These are phyloP conservation scores for Meteorus cinctellus DNA, from an alignment of 2,888 invertebrate species.

Conservation along the genomic window DNA sequence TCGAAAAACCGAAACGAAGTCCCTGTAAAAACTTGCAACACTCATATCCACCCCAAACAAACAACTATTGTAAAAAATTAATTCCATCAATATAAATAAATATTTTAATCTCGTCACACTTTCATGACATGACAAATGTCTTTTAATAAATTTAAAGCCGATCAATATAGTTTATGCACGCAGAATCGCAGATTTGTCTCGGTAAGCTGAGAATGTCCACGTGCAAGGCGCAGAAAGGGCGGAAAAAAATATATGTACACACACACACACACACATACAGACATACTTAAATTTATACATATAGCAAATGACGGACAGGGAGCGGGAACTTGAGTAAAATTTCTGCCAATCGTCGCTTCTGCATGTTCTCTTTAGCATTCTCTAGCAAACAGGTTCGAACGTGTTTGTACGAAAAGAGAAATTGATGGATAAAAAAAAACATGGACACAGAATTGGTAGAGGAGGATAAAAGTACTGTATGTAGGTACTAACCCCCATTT, in stretches of 20 bases:
- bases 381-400: constrained; percentile 30
- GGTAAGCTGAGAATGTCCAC: constrained; percentile 74
- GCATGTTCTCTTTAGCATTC: not conserved
- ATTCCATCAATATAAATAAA: constrained; percentile 7
- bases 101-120: not conserved
- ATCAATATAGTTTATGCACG: constrained; percentile 71
- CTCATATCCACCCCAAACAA: constrained; percentile 7
- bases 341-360: constrained; percentile 2
- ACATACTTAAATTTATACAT: not conserved
- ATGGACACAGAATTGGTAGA: constrained; percentile 27
- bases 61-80: not conserved
- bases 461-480: constrained; percentile 35
- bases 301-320: too few species aligned
- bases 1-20: too few species aligned
- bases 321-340: not conserved
- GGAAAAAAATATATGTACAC: constrained; percentile 16
- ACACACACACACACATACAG: not conserved
- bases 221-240: constrained; percentile 56
- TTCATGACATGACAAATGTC: constrained; percentile 63
- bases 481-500: constrained; percentile 42
- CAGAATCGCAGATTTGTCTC: constrained; percentile 73
- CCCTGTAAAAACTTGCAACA: not conserved
- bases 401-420: constrained; percentile 34
- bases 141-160: constrained; percentile 72
- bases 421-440: constrained; percentile 29